Base-by-base conservation (phyloP, 2,113 vertebrate species). In the Bothrops jararaca region DNA sequence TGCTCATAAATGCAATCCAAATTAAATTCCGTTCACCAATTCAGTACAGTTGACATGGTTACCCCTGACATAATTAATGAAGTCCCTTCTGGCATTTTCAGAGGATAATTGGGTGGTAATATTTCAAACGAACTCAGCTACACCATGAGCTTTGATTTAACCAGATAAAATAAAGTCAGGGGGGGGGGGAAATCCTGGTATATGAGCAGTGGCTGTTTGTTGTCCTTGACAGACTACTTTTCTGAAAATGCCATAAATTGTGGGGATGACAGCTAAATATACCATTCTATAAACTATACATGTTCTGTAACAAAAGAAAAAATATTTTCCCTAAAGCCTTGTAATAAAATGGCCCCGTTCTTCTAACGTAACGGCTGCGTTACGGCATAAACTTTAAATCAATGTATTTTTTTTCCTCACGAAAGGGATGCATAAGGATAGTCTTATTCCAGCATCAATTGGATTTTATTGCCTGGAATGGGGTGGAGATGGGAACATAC, bases 401-500 rank as follows among this genome's bases (percentile, higher is more conserved):
- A 42, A 89, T 39, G 12, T 50, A 89, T 92, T 85, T 6, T 20
- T 57, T 1, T 45, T 45, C 5, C 4, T 24, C 1, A 0, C 88
- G 89, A 85, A 89, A 85, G 50, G 85, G 85, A 85, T 57, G 85
- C 15, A 89, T 80, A 87, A 18, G 18, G 0, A 87, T 52, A 53
- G 69, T 18, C 15, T 50, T 22, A 88, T 42, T 11, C 34, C 34
- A 29, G 58, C 29, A 87, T 89, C 80, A 22, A 29, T 54, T 57
- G 80, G 34, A 26, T 86, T 88, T 53, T 89, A 5, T 12, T 52
- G 85, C 69, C 3, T 2, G 50, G 74, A 42, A 54, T 1, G 2
- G 18, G 52, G 0, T 50, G 4, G 1, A 34, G 0, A 34, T 12
- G 69, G 0, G 9, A 89, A 96, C 97, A 0, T 98, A 99, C 99